Conservation (phyloP, 2,113 vertebrate genomes). For the Dicentrarchus labrax region DNA sequence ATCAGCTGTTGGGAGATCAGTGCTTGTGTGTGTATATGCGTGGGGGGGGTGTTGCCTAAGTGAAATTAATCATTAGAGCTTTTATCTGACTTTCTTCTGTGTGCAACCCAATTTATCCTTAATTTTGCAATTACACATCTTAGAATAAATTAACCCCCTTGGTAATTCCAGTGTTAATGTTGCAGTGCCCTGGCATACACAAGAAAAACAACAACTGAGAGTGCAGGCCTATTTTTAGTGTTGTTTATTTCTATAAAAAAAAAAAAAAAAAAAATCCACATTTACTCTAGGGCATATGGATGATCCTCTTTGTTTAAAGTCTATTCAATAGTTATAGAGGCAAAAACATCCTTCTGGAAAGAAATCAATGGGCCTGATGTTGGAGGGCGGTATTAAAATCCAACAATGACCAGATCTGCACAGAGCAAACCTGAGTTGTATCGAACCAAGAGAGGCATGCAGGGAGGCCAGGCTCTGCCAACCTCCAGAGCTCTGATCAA, state of each 20-base stretch:
- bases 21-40: conserved; percentile 33
- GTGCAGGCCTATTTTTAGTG: conserved; percentile 72
- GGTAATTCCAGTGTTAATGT: conserved; percentile 78
- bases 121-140: conserved; percentile 82
- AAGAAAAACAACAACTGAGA: conserved; percentile 67
- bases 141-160: conserved; percentile 77
- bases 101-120: conserved; percentile 79
- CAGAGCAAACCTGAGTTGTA: conserved; percentile 69
- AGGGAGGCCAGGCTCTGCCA: conserved; percentile 62
- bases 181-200: conserved; percentile 70
- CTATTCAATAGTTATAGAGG: conserved; percentile 78
- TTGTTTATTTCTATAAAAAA: conserved; percentile 40
- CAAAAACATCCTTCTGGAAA: conserved; percentile 78
- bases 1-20: conserved; percentile 65
- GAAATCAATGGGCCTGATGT: conserved; percentile 81
- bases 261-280: conserved; percentile 19
- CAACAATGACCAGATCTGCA: conserved; percentile 71
- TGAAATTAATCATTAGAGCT: conserved; percentile 81
- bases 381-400: conserved; percentile 76
- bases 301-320: conserved; percentile 81
- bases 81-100: conserved; percentile 77
- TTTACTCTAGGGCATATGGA: conserved; percentile 77
- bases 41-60: conserved; percentile 59
- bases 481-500: conserved; percentile 78
- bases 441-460: conserved; percentile 62